These are phyloP conservation scores for Neodiprion pinetum DNA, from an alignment of 1,140 invertebrate genomes.

Conservation along the genomic window DNA sequence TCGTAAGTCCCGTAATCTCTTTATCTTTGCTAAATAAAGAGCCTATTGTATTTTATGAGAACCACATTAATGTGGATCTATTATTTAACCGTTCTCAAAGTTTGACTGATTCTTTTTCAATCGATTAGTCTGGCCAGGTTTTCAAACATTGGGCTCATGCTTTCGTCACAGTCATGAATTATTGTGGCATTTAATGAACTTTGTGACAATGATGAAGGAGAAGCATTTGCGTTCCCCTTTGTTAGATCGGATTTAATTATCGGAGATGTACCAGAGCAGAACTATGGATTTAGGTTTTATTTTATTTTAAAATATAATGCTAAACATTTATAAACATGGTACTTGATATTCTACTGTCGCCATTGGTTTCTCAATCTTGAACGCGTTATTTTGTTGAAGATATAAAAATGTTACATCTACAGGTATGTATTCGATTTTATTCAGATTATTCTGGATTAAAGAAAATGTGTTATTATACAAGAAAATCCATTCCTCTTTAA, in stretches of 20 bases:
- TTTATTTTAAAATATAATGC: background rate
- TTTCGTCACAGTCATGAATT: background rate
- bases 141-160: background rate
- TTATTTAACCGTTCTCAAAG: background rate
- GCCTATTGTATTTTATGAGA: slow-evolving; percentile 12
- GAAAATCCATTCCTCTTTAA: no score
- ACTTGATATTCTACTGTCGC: no score
- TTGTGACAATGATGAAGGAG: no score
- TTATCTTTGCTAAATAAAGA: slow-evolving; percentile 9
- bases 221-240: no score
- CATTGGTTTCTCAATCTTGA: no score
- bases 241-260: background rate
- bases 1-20: slow-evolving; percentile 19
- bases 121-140: background rate
- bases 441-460: no score
- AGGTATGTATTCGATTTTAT: no score
- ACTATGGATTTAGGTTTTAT: background rate
- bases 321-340: no score
- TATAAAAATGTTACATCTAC: no score
- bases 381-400: no score
- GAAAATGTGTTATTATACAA: no score
- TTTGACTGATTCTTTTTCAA: background rate
- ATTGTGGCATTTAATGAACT: no score
- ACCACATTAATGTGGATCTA: background rate
- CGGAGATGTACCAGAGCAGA: background rate